Base-by-base conservation (phyloP, 2,888 invertebrate species). In the Linhomoeus sp. region DNA sequence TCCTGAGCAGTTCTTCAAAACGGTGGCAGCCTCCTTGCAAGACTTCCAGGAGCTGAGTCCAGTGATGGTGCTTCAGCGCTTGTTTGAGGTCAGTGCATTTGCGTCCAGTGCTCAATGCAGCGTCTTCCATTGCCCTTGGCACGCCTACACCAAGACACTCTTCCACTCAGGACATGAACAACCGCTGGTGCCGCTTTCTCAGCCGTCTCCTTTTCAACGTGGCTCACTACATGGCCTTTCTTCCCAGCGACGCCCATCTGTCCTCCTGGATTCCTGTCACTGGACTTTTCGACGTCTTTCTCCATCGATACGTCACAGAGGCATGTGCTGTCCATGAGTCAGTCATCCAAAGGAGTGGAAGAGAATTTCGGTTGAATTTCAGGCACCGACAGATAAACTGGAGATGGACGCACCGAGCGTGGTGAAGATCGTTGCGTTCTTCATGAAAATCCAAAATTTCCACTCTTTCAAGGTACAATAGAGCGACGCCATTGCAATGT, bases 41-140 rank as follows among this genome's bases (percentile, higher is more conserved):
- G 97, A 97, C 69, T 97, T 97, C 70, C 81, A 80, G 61, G 94
- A 97, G 67, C 67, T 97, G 48, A 90, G 85, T 64, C 87, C 88
- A 2, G 81, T 88, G 49, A 84, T 87, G 12, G 90, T 94, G 15
- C 72, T 97, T 50, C 88, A 88, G 63, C 73, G 85, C 55, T 74
- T 94, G 26, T 75, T 88, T 19, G 87, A 90, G 72, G 79, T 78
- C 25, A 23, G 23, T 23, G 36, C 44, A 22, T 50, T 39, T 25
- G 65, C 71, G n/a, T n/a, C n/a, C n/a, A n/a, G n/a, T n/a, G n/a
- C n/a, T n/a, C n/a, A n/a, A n/a, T n/a, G n/a, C n/a, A n/a, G n/a
- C n/a, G n/a, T n/a, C n/a, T n/a, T n/a, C n/a, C n/a, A n/a, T n/a
- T n/a, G n/a, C n/a, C n/a, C n/a, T n/a, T n/a, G n/a, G n/a, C n/a